Percentiles rank a stretch among this genome's conserved stretches.
These are phyloP conservation scores for Strigamia transsilvanica DNA, from an alignment of 2,888 invertebrate species.

Conservation along the genomic window DNA sequence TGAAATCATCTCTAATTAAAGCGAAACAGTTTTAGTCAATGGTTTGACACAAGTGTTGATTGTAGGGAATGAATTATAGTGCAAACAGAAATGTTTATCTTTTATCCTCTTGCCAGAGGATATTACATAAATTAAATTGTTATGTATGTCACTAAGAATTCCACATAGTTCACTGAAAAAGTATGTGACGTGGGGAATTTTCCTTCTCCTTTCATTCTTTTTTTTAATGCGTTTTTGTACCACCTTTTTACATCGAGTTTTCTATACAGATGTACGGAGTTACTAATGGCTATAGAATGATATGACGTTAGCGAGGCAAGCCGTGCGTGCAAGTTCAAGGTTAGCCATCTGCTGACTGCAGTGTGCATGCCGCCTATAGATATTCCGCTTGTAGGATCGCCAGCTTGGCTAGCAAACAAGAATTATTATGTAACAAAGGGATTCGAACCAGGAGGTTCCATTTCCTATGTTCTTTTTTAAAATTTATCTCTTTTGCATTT, in stretches of 20 bases:
- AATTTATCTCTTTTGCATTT: background rate
- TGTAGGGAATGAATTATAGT: slow-evolving; percentile 21
- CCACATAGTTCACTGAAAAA: slow-evolving; percentile 21
- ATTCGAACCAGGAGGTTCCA: slow-evolving; percentile 41
- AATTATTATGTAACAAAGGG: slow-evolving; percentile 37
- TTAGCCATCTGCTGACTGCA: slow-evolving; percentile 34
- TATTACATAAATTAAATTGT: slow-evolving; percentile 29
- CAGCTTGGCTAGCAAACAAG: slow-evolving; percentile 41
- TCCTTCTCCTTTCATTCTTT: background rate
- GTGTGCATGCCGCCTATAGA: slow-evolving; percentile 34
- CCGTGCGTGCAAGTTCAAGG: slow-evolving; percentile 41
- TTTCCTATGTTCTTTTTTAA: background rate
- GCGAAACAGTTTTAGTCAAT: background rate
- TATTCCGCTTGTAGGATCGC: slow-evolving; percentile 26
- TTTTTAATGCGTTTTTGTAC: background rate
- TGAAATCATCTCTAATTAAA: background rate
- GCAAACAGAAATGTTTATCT: slow-evolving; percentile 18
- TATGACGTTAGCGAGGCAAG: slow-evolving; percentile 31
- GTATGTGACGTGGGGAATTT: background rate
- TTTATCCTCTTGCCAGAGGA: slow-evolving; percentile 32
- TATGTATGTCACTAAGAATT: slow-evolving; percentile 16
- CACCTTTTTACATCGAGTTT: background rate
- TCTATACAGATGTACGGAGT: slow-evolving; percentile 1
- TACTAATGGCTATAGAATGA: slow-evolving; percentile 24
- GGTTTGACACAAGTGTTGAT: background rate